Base-by-base conservation (phyloP, 53 echinoderm and acorn worm species). In the Actinopyga echinites region DNA sequence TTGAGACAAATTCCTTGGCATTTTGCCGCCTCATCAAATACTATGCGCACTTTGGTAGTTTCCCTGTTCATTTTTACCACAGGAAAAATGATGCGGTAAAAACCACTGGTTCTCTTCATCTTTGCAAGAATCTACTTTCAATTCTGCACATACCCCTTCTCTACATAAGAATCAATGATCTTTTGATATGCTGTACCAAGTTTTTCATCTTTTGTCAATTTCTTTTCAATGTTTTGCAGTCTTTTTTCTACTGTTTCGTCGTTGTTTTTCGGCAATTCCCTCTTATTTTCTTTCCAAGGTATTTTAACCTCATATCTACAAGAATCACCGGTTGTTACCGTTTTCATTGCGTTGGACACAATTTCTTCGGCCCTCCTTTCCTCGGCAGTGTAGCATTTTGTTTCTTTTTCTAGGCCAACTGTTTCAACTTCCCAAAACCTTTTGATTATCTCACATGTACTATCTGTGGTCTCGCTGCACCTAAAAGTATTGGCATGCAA, bases 351-450 rank as follows among this genome's bases (percentile, higher is more conserved):
- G 11, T 54, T 19, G 10, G 55, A 12, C 11, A 54, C 55, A 12
- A 54, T 54, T 19, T 10, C 19, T 54, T 54, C 55, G 11, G 55
- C 55, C 55, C 55, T 10, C 19, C 19, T 54, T 54, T 54, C 55
- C 55, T 54, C 55, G 10, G 55, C 55, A 54, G 55, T 54, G 19
- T 19, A 19, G 55, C 10, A 54, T 54, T 54, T 54, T 10, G 11
- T 19, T 12, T 19, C 11, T 19, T 19, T 19, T 10, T 54, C 19
- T 54, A 12, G 55, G 10, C 55, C 55, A 10, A 19, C 10, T 54
- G 55, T 12, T 12, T 79, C 56, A 8, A 55, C 56, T 79, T 79
- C 79, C 79, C 79, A 79, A 79, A 55, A 49, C n/a, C 20, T 55
- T 22, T 20, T 25, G 11, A 55, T 79, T 64, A 19, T 8, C 22